phyloP scores from a whole-genome alignment of 2,797 vertebrate species.

The Anabas testudineus region DNA sequence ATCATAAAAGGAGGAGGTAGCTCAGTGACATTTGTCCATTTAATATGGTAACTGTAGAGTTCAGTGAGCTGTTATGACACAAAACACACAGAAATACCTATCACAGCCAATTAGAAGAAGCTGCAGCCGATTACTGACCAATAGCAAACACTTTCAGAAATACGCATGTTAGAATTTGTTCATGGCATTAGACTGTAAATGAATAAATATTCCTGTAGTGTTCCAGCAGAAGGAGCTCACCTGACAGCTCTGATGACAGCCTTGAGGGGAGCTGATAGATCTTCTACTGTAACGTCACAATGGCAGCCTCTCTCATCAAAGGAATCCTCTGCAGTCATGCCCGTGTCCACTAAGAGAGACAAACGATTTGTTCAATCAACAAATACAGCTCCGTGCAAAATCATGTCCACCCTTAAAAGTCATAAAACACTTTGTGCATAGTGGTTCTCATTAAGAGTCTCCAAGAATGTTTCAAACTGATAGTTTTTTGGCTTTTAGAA shows the following conservation, averaged over 20 bases:
- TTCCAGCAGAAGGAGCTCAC: slow-evolving; percentile 74
- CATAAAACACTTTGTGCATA: slow-evolving; percentile 46
- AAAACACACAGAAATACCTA: too few relatives aligned
- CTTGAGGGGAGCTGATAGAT: slow-evolving; percentile 94
- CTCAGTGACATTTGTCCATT: slow-evolving; percentile 24
- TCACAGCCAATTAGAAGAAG: too few relatives aligned
- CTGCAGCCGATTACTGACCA: too few relatives aligned
- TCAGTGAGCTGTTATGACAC: background rate
- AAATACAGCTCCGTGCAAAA: slow-evolving; percentile 41
- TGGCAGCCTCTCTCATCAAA: slow-evolving; percentile 96
- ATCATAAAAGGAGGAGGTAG: background rate
- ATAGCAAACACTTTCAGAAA: too few relatives aligned
- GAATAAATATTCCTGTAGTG: background rate
- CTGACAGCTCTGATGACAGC: slow-evolving; percentile 97
- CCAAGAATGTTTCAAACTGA: slow-evolving; percentile 52
- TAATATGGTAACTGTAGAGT: background rate
- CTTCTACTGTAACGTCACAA: slow-evolving; percentile 95
- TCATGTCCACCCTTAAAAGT: slow-evolving; percentile 35
- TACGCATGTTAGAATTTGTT: too few relatives aligned
- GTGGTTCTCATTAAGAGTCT: slow-evolving; percentile 21
- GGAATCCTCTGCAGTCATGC: slow-evolving; percentile 89
- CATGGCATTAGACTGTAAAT: too few relatives aligned
- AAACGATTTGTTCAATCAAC: slow-evolving; percentile 20
- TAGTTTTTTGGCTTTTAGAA: slow-evolving; percentile 55
- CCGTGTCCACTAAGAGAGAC: slow-evolving; percentile 88